These are phyloP conservation scores for Austrofundulus limnaeus DNA, from an alignment of 2,113 vertebrate species.

Conservation along the genomic window DNA sequence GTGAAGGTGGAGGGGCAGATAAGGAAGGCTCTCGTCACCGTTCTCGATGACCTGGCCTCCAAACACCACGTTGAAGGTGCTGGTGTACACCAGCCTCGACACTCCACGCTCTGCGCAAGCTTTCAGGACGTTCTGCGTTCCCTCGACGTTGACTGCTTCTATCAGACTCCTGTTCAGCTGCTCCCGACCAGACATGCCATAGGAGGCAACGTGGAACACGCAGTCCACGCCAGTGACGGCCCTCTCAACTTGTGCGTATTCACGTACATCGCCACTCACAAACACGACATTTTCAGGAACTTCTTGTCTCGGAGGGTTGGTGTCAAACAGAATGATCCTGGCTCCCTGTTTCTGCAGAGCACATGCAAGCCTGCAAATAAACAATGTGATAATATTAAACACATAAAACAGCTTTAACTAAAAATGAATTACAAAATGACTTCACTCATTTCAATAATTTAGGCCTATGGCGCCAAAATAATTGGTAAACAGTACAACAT, in stretches of 20 bases:
- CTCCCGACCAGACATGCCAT: slow-evolving; percentile 94
- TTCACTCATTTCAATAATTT: neutral
- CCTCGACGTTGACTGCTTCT: slow-evolving; percentile 87
- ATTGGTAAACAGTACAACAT: neutral
- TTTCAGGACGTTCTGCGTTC: slow-evolving; percentile 87
- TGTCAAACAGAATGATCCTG: slow-evolving; percentile 86
- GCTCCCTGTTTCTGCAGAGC: slow-evolving; percentile 79
- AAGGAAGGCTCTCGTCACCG: slow-evolving; percentile 90
- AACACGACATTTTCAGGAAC: slow-evolving; percentile 83
- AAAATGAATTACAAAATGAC: neutral
- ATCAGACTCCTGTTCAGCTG: slow-evolving; percentile 86
- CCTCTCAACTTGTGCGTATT: slow-evolving; percentile 76
- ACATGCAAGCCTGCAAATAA: slow-evolving; percentile 83
- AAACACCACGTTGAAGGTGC: slow-evolving; percentile 93
- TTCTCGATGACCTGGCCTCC: slow-evolving; percentile 91
- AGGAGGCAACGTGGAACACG: slow-evolving; percentile 92
- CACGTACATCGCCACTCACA: slow-evolving; percentile 82
- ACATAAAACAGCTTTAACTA: neutral
- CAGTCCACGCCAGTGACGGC: slow-evolving; percentile 81
- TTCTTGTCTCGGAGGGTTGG: slow-evolving; percentile 67
- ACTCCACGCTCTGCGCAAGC: slow-evolving; percentile 80
- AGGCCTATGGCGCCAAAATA: too few relatives aligned
- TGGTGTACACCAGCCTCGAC: slow-evolving; percentile 88
- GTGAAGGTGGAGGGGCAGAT: slow-evolving; percentile 90
- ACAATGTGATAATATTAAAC: too few relatives aligned